A percentile compares a stretch with the other conserved stretches of the same genome.
These are phyloP conservation scores for Pangasius larnaudii DNA, from an alignment of 2,797 vertebrate species.

Conservation along the genomic window DNA sequence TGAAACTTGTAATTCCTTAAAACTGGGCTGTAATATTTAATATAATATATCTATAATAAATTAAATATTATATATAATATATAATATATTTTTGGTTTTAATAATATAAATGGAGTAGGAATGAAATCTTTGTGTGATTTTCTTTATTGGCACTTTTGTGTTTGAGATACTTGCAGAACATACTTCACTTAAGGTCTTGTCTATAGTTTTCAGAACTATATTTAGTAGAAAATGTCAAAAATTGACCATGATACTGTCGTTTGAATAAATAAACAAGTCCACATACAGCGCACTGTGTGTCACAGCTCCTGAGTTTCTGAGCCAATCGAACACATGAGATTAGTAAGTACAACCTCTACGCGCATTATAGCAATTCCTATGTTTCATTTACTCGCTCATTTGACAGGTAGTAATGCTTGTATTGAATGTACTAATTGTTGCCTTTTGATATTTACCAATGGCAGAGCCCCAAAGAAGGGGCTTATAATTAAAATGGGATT, in stretches of 20 bases:
- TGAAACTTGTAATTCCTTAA: too few relatives aligned
- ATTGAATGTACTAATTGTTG: neutral
- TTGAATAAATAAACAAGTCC: neutral
- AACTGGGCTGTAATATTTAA: too few relatives aligned
- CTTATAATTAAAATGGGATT: neutral
- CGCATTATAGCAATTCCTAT: neutral
- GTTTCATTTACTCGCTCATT: neutral
- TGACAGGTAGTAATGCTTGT: neutral
- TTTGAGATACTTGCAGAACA: too few relatives aligned
- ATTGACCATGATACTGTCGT: slow-evolving; percentile 20
- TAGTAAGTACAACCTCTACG: neutral
- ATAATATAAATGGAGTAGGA: too few relatives aligned
- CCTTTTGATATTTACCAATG: slow-evolving; percentile 4
- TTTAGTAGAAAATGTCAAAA: neutral
- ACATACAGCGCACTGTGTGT: neutral
- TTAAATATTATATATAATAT: too few relatives aligned
- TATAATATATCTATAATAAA: too few relatives aligned
- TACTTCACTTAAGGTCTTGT: neutral
- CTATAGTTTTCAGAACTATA: neutral
- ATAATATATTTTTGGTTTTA: too few relatives aligned
- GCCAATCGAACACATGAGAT: neutral
- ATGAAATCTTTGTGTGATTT: too few relatives aligned
- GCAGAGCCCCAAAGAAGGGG: neutral
- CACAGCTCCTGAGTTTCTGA: neutral
- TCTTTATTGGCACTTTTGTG: too few relatives aligned